Percentiles rank a stretch among this genome's conserved stretches.
These are phyloP conservation scores for Chondrilla cf. caribensis DNA, from an alignment of 37 sponge, comb jelly and placozoan genomes.

Conservation along the genomic window DNA sequence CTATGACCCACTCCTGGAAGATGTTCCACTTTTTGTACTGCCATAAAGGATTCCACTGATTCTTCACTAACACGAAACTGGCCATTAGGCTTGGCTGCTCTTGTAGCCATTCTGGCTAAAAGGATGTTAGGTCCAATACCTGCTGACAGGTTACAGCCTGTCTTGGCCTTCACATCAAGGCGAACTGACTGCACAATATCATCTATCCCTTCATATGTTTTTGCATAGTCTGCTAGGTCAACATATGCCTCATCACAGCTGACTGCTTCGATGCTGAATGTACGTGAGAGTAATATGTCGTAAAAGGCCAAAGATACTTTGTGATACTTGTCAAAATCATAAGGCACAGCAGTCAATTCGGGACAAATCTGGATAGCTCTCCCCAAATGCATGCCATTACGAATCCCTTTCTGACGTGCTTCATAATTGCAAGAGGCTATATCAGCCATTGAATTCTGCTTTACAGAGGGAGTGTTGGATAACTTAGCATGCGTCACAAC, in stretches of 20 bases:
- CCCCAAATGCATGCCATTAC: slow-evolving; percentile 90
- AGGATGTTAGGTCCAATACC: slow-evolving; percentile 85
- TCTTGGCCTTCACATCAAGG: slow-evolving; percentile 39
- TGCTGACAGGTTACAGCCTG: slow-evolving; percentile 77
- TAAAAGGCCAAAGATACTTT: slow-evolving; percentile 70
- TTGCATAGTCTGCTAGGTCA: slow-evolving; percentile 67
- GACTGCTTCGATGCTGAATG: slow-evolving; percentile 68
- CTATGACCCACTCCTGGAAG: slow-evolving; percentile 79
- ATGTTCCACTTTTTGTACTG: slow-evolving; percentile 20
- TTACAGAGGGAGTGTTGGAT: neutral
- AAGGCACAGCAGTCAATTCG: slow-evolving; percentile 70
- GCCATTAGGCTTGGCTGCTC: slow-evolving; percentile 89
- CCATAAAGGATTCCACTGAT: slow-evolving; percentile 40
- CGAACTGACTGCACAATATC: slow-evolving; percentile 55
- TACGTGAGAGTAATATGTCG: slow-evolving; percentile 54
- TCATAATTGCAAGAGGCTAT: slow-evolving; percentile 91
- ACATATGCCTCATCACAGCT: slow-evolving; percentile 96
- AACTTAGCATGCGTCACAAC: slow-evolving; percentile 82
- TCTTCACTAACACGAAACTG: slow-evolving; percentile 49
- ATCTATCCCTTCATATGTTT: slow-evolving; percentile 21
- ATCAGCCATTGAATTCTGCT: slow-evolving; percentile 61
- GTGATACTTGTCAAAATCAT: slow-evolving; percentile 82
- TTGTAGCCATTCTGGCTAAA: slow-evolving; percentile 83
- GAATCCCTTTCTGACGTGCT: slow-evolving; percentile 69
- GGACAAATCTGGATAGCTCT: slow-evolving; percentile 82